Evolutionary conservation across 1,140 invertebrate genomes (phyloP).

Genomic region (Leptinotarsa texana): DNA sequence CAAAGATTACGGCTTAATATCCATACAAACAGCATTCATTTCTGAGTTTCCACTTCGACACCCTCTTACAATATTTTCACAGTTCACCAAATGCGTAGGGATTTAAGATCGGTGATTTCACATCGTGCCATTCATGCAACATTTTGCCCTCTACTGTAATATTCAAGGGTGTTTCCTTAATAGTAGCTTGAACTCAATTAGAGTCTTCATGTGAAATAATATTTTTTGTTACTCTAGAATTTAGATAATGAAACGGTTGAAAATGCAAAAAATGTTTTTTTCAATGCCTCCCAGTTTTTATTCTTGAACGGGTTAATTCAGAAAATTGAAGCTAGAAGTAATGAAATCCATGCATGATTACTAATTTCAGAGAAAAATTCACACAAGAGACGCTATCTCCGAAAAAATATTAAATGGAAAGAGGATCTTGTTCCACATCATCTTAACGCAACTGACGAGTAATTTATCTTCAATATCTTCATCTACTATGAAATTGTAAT

Average conservation of each 20-base stretch:
- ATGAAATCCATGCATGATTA: too few species aligned
- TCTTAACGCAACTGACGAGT: too few species aligned
- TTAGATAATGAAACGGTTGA: not conserved
- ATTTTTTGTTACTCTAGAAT: not conserved
- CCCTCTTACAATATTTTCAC: constrained; percentile 28
- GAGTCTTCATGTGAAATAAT: not conserved
- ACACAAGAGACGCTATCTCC: too few species aligned
- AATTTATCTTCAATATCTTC: too few species aligned
- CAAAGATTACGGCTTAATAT: constrained; percentile 20
- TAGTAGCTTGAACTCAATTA: constrained; percentile 19
- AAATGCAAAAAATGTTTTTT: too few species aligned
- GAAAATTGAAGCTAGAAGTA: too few species aligned
- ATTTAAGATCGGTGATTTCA: not conserved
- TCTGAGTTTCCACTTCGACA: constrained; percentile 26
- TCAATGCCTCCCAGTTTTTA: too few species aligned
- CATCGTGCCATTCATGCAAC: constrained; percentile 14
- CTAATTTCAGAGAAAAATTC: too few species aligned
- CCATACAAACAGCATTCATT: constrained; percentile 10
- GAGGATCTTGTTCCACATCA: too few species aligned
- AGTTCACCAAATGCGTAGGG: constrained; percentile 24
- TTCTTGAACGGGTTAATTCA: too few species aligned
- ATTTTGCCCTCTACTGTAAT: not conserved
- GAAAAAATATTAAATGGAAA: too few species aligned
- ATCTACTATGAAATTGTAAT: too few species aligned
- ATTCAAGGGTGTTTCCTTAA: constrained; percentile 14